Evolutionary conservation across 2,797 vertebrate species (phyloP), one percentile per base, ranked within the genome.

Genomic region (Pelodytes ibericus): DNA sequence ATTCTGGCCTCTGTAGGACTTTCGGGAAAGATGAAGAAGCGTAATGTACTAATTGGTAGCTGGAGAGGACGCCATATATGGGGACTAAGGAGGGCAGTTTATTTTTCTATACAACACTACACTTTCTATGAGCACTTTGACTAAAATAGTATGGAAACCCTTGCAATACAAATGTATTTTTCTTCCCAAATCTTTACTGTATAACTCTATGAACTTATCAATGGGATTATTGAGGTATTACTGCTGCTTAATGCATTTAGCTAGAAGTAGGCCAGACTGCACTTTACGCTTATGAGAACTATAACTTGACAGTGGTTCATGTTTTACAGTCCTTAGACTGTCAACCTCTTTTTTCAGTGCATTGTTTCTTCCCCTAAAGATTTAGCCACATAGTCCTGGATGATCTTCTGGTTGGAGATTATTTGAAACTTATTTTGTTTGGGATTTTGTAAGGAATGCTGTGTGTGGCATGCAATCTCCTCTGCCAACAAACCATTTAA

Each of bases 321-420:
- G 24, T 24, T n/a, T 15, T 72, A 63, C 15, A 24, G 30, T 10
- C n/a, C 18, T 26, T 53, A 61, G 18, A 6, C 9, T n/a, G 27
- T 11, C 44, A 84, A 83, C 82, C 82, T 85, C 86, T 88, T 84
- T 86, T 49, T 86, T 84, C 87, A 84, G 85, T 87, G 85, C 84
- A 84, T 87, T 85, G 63, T 84, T 84, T 83, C 1, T 31, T 41
- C 31, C 39, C 20, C 39, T 15, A 63, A 3, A 22, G 33, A 16
- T 24, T 39, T 63, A 24, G 33, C 33, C 61, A 22, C 22, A 11
- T 53, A 53, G 51, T 18, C 30, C 24, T 5, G 15, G 53, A 62
- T 65, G n/a, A 57, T 58, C 9, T 41, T 59, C 29, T 20, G 18
- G 25, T 64, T 71, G 26, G 31, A 71, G 15, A 25, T 31, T 16